phyloP scores from a whole-genome alignment of 2,113 vertebrate genomes.

The Vidua macroura region DNA sequence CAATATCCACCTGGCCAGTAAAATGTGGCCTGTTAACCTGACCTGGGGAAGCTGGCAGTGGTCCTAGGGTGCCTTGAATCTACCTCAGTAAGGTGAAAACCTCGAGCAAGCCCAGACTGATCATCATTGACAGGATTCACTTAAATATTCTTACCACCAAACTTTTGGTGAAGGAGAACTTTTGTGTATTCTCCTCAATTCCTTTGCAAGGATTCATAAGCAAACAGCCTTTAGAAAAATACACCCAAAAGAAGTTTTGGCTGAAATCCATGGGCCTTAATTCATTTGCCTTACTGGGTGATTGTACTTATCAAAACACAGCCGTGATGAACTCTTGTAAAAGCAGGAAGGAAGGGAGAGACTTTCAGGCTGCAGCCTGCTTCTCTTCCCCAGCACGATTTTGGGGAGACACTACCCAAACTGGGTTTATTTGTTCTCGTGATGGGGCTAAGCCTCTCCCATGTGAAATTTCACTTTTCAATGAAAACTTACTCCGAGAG shows the following conservation, averaged over 20 bases:
- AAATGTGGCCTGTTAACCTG: neutral
- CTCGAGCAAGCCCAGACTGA: neutral
- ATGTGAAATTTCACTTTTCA: conserved; percentile 69
- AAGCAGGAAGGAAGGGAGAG: neutral
- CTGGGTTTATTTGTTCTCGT: conserved; percentile 44
- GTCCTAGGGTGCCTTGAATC: neutral
- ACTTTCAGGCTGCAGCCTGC: neutral
- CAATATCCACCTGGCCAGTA: neutral
- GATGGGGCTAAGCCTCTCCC: conserved; percentile 15
- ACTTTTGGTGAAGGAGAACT: neutral
- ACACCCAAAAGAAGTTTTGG: conserved; percentile 29
- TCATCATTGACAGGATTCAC: neutral
- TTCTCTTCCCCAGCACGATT: neutral
- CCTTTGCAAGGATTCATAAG: conserved; percentile 41
- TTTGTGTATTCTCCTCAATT: neutral
- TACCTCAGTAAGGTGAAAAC: neutral
- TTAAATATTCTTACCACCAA: neutral
- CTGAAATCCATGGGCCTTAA: neutral
- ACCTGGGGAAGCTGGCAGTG: fast-evolving
- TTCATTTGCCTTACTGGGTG: neutral
- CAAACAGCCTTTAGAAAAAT: conserved; percentile 45
- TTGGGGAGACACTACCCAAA: neutral
- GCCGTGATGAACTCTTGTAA: neutral
- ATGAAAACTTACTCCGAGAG: conserved; percentile 58
- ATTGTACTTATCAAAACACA: conserved; percentile 18